Evolutionary conservation across 2,888 invertebrate species (phyloP), one percentile per base, ranked within the genome.

Genomic region (Furcula furcula): DNA sequence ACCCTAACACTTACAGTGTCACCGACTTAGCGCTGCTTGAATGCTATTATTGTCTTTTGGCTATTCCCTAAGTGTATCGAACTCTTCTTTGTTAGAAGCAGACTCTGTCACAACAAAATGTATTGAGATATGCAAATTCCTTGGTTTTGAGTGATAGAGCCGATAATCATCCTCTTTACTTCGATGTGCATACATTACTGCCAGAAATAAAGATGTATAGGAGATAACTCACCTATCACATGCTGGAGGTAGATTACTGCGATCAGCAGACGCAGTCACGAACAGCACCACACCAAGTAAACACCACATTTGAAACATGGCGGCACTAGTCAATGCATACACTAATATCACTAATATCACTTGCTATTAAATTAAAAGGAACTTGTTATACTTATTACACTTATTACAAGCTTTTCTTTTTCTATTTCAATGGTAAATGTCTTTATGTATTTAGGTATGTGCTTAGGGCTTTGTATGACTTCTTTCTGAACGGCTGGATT

Each of bases 181-280:
- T n/a, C n/a, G n/a, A n/a, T n/a, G n/a, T n/a, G n/a, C n/a, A n/a
- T n/a, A n/a, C n/a, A n/a, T n/a, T n/a, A n/a, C n/a, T n/a, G n/a
- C n/a, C n/a, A n/a, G n/a, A n/a, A n/a, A n/a, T n/a, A n/a, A 16
- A 16, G 6, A 16, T 16, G 6, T 16, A 16, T 16, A 19, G 7
- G n/a, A 19, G 7, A 19, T 21, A 29, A 71, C 87, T 89, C 60
- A 91, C 91, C 91, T 91, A 66, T 76, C 76, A 73, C 91, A 91
- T 29, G 90, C 85, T 10, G 90, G 91, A 31, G 90, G 90, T 43
- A 89, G 63, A 15, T 66, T 66, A 40, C 70, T 82, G 59, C 87
- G 67, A 50, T 89, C 87, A 5, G 80, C 75, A 2, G 59, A 70
- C 35, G 71, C 79, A 31, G 61, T 68, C 31, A 64, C 73, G 46